Conservation (phyloP, 2,888 invertebrate species). For the Capitulum mitella region DNA sequence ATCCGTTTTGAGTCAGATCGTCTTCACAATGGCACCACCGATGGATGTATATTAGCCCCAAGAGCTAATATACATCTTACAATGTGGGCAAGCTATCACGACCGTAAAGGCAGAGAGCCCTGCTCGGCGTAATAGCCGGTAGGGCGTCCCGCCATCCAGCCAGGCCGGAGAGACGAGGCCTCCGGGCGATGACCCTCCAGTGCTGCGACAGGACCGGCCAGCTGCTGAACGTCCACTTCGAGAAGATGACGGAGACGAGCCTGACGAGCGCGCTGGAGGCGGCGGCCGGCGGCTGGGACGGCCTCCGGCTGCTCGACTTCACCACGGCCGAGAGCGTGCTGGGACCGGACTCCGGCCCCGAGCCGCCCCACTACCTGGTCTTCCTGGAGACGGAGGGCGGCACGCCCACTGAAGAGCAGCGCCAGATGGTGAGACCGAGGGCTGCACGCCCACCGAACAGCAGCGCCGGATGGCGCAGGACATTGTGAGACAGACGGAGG, state of each 20-base stretch:
- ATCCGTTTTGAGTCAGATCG: too few relatives aligned
- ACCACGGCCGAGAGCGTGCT: background rate
- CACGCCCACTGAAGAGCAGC: background rate
- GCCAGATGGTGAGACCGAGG: background rate
- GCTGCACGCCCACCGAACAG: too few relatives aligned
- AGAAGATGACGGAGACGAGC: background rate
- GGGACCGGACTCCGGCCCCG: background rate
- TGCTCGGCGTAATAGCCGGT: too few relatives aligned
- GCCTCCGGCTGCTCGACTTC: background rate
- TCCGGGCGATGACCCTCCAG: too few relatives aligned
- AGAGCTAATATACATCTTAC: background rate
- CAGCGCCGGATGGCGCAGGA: too few relatives aligned
- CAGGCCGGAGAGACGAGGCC: too few relatives aligned
- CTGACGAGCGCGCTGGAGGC: background rate
- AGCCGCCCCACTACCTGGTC: background rate
- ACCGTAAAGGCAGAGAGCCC: background rate
- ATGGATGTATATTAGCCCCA: too few relatives aligned
- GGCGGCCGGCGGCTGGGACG: background rate
- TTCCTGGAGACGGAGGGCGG: background rate
- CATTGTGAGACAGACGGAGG: too few relatives aligned
- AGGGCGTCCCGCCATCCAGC: too few relatives aligned
- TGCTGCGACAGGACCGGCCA: background rate
- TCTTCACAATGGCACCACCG: too few relatives aligned
- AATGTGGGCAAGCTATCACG: background rate
- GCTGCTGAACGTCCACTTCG: background rate